Evolutionary conservation across 2,888 invertebrate species (phyloP).

Genomic region (Sminthurinus aureus): DNA sequence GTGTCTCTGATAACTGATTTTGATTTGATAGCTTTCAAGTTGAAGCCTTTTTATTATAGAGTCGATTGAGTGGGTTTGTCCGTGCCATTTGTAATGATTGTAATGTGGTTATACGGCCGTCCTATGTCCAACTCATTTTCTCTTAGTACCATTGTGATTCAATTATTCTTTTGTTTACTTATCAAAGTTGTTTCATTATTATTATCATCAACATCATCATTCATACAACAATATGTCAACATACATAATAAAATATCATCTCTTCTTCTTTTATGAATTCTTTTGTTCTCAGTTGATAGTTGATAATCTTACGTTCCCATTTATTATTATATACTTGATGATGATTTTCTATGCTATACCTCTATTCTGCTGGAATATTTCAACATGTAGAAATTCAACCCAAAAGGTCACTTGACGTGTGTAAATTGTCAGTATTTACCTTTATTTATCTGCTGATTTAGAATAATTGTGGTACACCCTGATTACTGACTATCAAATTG

Average conservation of each 20-base stretch:
- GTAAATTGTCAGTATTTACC: too few relatives aligned
- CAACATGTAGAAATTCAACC: too few relatives aligned
- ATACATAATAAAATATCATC: background rate
- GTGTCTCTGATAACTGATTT: conserved; percentile 32
- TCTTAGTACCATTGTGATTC: conserved; percentile 4
- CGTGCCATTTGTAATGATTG: background rate
- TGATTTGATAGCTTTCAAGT: conserved; percentile 34
- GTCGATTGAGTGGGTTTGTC: conserved; percentile 32
- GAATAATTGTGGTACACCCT: too few relatives aligned
- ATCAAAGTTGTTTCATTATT: conserved; percentile 31
- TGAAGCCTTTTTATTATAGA: conserved; percentile 24
- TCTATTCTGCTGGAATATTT: too few relatives aligned
- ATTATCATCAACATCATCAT: conserved; percentile 23
- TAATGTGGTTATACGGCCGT: background rate
- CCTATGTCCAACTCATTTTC: conserved; percentile 19
- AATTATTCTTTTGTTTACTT: conserved; percentile 29
- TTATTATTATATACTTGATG: too few relatives aligned
- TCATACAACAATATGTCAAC: conserved; percentile 26
- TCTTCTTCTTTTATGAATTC: too few relatives aligned
- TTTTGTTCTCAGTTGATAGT: too few relatives aligned
- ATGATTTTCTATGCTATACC: too few relatives aligned
- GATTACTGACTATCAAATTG: too few relatives aligned
- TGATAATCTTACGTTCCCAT: too few relatives aligned
- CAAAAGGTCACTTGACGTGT: too few relatives aligned
- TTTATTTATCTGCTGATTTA: too few relatives aligned